phyloP scores from a whole-genome alignment of 2,888 invertebrate species.

The Meta bourneti region DNA sequence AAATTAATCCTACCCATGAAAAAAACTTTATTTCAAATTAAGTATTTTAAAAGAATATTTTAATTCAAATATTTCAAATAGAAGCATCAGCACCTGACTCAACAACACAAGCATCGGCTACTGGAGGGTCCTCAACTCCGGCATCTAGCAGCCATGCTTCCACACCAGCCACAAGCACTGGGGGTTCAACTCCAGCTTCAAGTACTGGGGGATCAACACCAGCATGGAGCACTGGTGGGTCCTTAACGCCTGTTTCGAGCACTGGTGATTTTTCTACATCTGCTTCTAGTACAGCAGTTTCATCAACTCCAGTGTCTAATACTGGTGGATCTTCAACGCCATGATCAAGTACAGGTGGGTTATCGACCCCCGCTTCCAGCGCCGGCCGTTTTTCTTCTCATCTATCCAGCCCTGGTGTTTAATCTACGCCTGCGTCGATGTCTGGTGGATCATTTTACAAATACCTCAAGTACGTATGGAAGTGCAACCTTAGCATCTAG shows the following conservation, averaged over 20 bases:
- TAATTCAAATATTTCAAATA: too few relatives aligned
- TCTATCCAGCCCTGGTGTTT: background rate
- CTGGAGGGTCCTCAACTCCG: background rate
- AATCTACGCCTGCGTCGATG: background rate
- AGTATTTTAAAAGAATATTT: too few relatives aligned
- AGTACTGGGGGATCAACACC: background rate
- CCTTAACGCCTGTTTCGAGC: background rate
- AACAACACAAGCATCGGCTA: background rate
- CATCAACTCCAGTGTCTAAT: background rate
- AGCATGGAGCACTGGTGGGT: background rate
- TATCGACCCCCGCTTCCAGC: background rate
- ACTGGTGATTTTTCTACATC: background rate
- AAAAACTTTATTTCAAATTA: background rate
- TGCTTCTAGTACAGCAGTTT: background rate
- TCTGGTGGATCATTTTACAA: too few relatives aligned
- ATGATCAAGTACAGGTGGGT: background rate
- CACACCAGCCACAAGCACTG: background rate
- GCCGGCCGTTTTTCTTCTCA: background rate
- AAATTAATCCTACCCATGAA: too few relatives aligned
- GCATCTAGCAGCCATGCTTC: background rate
- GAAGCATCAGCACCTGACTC: background rate
- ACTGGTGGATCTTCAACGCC: background rate
- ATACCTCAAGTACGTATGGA: background rate
- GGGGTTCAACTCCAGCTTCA: background rate
- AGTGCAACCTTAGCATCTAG: background rate